Base-by-base conservation (phyloP, 2,888 invertebrate genomes). In the Mimumesa dahlbomi region DNA sequence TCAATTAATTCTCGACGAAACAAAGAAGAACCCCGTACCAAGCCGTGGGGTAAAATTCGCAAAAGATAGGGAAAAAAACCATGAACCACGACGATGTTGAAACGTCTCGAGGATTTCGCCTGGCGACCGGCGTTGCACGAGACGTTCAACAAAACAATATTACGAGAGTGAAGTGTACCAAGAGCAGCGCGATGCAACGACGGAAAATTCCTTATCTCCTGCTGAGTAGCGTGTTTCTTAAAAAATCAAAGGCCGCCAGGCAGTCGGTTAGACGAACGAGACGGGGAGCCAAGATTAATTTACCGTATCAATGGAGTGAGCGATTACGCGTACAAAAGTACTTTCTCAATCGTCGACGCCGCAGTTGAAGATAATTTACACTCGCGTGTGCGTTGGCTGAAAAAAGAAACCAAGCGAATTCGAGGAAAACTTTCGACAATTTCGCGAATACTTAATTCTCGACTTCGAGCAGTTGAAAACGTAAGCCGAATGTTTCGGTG, bases 161-260 rank as follows among this genome's bases (percentile, higher is more conserved):
- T 76, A 54, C 54, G 46, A 57, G 57, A 14, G 7, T 29, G 49
- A 45, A 48, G 52, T 43, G 43, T 56, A 43, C 50, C 2, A 56
- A 42, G 42, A 62, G 46, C 34, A n/a, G 69, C 49, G 64, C 40
- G 68, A 72, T 69, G 70, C 75, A 62, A 53, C 66, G 66, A 77
- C 72, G 79, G 81, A 83, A 83, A 84, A 83, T 80, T 82, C 67
- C 81, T 82, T 83, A 83, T 81, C 79, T 72, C 59, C 54, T 42
- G 57, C 49, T n/a, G 62, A 65, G 59, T 71, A 54, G 38, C 52
- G 36, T 50, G 71, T 75, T 66, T 62, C 66, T 66, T 73, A 73
- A 79, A 46, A 80, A 82, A 83, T 82, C 81, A 77, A 67, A 77
- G 71, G 57, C 75, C 75, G 76, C 29, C 66, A 52, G 42, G 54